Conservation (phyloP, 2,113 vertebrate genomes). For the Campylomormyrus numenius region DNA sequence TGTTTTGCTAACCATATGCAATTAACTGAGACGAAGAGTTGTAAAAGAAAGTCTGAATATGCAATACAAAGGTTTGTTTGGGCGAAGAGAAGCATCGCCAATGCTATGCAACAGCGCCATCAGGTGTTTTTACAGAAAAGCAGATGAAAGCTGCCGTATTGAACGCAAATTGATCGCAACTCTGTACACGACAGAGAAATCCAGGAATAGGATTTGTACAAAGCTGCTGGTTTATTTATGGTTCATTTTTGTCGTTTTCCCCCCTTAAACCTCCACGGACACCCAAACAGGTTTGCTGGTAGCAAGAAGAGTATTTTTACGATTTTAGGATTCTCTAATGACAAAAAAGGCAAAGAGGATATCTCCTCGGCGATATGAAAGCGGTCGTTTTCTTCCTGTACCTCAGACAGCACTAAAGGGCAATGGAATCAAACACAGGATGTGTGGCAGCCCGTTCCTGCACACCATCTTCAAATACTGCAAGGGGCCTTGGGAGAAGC, state of each 20-base stretch:
- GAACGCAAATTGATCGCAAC: background rate
- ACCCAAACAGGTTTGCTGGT: background rate
- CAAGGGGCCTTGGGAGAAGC: background rate
- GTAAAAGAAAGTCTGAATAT: background rate
- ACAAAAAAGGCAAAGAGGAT: conserved; percentile 6
- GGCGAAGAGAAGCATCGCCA: background rate
- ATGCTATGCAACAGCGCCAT: conserved; percentile 5
- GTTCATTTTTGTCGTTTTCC: background rate
- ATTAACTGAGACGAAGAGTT: background rate
- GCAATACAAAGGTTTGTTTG: background rate
- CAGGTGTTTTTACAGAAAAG: background rate
- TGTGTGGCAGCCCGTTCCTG: background rate
- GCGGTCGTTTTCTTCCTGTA: conserved; percentile 25
- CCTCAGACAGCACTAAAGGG: conserved; percentile 31
- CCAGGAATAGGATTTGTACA: background rate
- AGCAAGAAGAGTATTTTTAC: background rate
- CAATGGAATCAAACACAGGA: conserved; percentile 28
- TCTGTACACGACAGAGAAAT: background rate
- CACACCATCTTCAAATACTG: background rate
- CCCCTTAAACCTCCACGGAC: background rate
- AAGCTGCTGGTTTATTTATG: background rate
- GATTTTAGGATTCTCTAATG: background rate
- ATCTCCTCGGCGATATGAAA: conserved; percentile 16
- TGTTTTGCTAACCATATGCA: background rate
- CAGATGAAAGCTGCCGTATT: background rate